Evolutionary conservation across 2,888 invertebrate species (phyloP).

Genomic region (Bugula neritina): DNA sequence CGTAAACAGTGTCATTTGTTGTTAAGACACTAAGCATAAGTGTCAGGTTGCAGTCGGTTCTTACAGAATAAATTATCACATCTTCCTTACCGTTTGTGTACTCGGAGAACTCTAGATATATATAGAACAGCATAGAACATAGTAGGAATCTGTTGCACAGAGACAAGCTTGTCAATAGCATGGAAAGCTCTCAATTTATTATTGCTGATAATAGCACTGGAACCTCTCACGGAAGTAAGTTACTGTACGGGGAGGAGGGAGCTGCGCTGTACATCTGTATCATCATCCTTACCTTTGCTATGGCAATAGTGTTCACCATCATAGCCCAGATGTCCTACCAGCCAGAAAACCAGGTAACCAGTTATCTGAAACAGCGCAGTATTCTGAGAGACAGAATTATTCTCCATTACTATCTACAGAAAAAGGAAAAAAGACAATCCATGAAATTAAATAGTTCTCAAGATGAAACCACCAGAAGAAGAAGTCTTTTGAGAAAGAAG

Average conservation of each 20-base stretch:
- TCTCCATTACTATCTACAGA: background rate
- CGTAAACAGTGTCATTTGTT: no score
- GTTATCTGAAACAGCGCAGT: conserved; percentile 19
- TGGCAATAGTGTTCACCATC: conserved; percentile 9
- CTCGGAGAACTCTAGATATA: no score
- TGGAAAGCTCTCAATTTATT: no score
- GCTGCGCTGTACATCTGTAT: background rate
- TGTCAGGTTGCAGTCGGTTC: no score
- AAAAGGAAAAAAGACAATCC: background rate
- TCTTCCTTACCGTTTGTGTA: no score
- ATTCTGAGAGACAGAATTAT: conserved; percentile 1
- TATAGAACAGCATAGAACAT: no score
- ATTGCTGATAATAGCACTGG: background rate
- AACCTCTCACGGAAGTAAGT: background rate
- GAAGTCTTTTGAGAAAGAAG: background rate
- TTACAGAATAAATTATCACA: no score
- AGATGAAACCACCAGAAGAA: no score
- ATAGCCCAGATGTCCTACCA: conserved; percentile 11
- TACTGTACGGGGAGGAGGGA: background rate
- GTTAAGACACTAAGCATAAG: no score
- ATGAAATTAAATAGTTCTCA: background rate
- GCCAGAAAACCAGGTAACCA: conserved; percentile 2
- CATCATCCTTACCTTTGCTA: background rate
- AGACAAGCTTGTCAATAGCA: no score
- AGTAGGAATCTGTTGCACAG: no score